Base-by-base conservation (phyloP, 2,113 vertebrate genomes). In the Engraulis encrasicolus region DNA sequence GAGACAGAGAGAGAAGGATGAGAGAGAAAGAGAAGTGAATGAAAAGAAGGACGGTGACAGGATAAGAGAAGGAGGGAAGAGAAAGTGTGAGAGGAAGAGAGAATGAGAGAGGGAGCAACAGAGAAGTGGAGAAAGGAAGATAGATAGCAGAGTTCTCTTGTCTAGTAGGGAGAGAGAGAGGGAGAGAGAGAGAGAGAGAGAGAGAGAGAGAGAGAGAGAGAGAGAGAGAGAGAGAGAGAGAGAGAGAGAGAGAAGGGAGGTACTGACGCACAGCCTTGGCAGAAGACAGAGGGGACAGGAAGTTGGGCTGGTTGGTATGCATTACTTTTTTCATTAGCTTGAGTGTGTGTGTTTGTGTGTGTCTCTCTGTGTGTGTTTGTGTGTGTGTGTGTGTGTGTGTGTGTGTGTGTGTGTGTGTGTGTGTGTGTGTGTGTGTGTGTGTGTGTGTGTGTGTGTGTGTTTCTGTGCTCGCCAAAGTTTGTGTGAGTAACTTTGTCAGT, bases 201-300 rank as follows among this genome's bases (percentile, higher is more conserved):
- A 18, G 48, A 52, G 50, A 52, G 50, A 52, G 50, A 52, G 50
- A 4, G 50, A 5, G 45, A 23, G 52, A 50, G 54, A 80, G 31
- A 45, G 52, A 49, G 7, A 66, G 31, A 71, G 49, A 58, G 27
- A 23, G 38, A 37, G 50, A 82, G 78, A 71, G 54, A 54, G 31
- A 58, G 52, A 58, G 20, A 9, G 54, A 9, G 54, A 23, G n/a
- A 12, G 11, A 85, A 78, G 58, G 52, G 82, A 40, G 82, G 52
- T 17, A 27, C 40, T 54, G 45, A 83, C 31, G 37, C 54, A 74
- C 19, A 20, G 52, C 52, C 52, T 58, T 58, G 52, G 52, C 52
- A 58, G 18, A 1, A 58, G 52, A 58, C 19, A 6, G 52, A 58
- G 52, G n/a, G 18, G 9, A 20, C 18, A 58, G 52, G 19, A 19